A percentile compares a stretch with the other conserved stretches of the same genome.
phyloP scores from a whole-genome alignment of 2,797 vertebrate genomes.

The Brachyalestes nurse region DNA sequence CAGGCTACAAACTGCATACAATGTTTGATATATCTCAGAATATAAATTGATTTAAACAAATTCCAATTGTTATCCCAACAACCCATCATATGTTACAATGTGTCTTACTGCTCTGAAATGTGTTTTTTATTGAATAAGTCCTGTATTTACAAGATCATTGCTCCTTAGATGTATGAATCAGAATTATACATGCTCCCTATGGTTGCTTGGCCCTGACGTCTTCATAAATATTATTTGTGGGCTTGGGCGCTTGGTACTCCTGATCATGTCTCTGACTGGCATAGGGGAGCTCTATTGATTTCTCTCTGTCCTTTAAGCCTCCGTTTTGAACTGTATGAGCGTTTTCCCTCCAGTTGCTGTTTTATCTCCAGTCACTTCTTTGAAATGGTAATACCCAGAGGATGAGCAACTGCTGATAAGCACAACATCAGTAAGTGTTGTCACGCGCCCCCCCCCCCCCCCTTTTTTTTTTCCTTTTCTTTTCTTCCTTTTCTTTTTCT shows the following conservation, averaged over 20 bases:
- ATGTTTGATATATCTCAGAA: neutral
- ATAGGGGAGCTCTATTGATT: conserved; percentile 76
- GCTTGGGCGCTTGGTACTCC: conserved; percentile 43
- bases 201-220: conserved; percentile 66
- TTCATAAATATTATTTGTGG: conserved; percentile 78
- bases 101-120: neutral
- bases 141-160: conserved; percentile 69
- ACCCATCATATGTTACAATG: neutral
- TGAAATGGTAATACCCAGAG: conserved; percentile 53
- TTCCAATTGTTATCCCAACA: neutral
- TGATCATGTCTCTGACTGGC: conserved; percentile 68
- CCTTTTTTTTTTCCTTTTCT: conserved; percentile 12
- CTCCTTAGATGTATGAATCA: conserved; percentile 74
- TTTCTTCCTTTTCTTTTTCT: conserved; percentile 5
- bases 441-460: conserved; percentile 25
- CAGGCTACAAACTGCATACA: neutral
- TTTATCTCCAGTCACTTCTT: conserved; percentile 52
- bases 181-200: conserved; percentile 74
- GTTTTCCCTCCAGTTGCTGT: conserved; percentile 52
- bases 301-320: conserved; percentile 68
- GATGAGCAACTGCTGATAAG: conserved; percentile 38
- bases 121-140: conserved; percentile 32
- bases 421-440: conserved; percentile 40
- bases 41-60: neutral
- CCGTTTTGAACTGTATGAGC: conserved; percentile 62